A percentile compares a stretch with the other conserved stretches of the same genome.
Evolutionary conservation across 2,113 vertebrate species (phyloP).

Genomic region (Percopsis transmontana): DNA sequence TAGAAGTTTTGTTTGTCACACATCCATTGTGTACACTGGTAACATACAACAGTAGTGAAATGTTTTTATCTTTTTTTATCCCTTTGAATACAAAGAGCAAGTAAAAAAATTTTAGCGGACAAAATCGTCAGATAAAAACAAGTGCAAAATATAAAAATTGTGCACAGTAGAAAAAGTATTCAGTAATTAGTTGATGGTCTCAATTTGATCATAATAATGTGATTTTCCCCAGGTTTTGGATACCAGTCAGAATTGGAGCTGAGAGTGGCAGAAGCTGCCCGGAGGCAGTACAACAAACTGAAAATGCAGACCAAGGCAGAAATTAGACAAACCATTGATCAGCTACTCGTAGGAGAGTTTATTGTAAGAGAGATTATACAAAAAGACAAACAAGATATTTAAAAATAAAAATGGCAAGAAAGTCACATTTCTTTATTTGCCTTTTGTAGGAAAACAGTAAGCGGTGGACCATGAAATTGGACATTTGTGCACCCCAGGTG

Average conservation of each 20-base stretch:
- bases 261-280: conserved; percentile 91
- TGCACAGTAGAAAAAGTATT: not conserved
- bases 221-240: conserved; percentile 85
- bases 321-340: conserved; percentile 95
- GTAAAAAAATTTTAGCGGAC: too few species aligned
- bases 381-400: not conserved
- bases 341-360: conserved; percentile 94
- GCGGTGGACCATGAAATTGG: conserved; percentile 92
- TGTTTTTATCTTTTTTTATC: too few species aligned
- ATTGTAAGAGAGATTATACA: conserved; percentile 83
- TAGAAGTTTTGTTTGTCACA: too few species aligned
- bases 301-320: conserved; percentile 99
- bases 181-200: not conserved
- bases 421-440: conserved; percentile 2
- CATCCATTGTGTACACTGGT: too few species aligned
- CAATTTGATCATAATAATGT: conserved; percentile 15
- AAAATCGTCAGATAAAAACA: too few species aligned
- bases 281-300: conserved; percentile 96
- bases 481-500: conserved; percentile 97
- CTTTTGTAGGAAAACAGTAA: conserved; percentile 87
- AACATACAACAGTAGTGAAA: too few species aligned
- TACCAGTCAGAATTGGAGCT: conserved; percentile 97
- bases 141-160: not conserved
- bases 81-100: too few species aligned
- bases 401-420: not conserved